Evolutionary conservation across 2,888 invertebrate species (phyloP).

Genomic region (Drosophila suboccidentalis): DNA sequence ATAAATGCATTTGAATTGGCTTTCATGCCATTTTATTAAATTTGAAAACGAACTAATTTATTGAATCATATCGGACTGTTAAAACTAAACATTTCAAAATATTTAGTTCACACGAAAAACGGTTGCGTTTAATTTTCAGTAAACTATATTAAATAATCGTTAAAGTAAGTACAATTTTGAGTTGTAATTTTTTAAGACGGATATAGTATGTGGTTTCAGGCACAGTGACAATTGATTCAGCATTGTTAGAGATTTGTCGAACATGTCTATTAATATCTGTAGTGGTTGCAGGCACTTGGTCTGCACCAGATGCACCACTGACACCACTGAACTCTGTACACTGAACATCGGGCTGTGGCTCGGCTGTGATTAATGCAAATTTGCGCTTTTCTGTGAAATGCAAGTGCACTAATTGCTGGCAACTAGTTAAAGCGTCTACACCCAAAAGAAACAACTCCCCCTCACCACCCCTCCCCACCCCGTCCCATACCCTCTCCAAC

Average conservation of each 20-base stretch:
- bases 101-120: too few relatives aligned
- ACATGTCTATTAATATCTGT: neutral
- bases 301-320: neutral
- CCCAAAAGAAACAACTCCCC: neutral
- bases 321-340: conserved; percentile 4
- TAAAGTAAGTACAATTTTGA: too few relatives aligned
- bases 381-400: conserved; percentile 37
- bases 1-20: too few relatives aligned
- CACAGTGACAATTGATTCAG: neutral
- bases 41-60: too few relatives aligned
- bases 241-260: neutral
- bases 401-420: conserved; percentile 50
- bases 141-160: too few relatives aligned
- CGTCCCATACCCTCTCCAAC: neutral
- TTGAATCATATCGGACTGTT: too few relatives aligned
- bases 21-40: too few relatives aligned
- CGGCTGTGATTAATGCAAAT: conserved; percentile 52
- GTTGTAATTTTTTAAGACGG: too few relatives aligned
- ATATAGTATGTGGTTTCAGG: neutral
- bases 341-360: neutral
- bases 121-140: too few relatives aligned
- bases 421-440: conserved; percentile 36
- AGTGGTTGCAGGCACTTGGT: neutral
- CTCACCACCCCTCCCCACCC: neutral
- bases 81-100: too few relatives aligned